A percentile compares a stretch with the other conserved stretches of the same genome.
Evolutionary conservation across 2,113 vertebrate genomes (phyloP).

Genomic region (Butorides virescens): DNA sequence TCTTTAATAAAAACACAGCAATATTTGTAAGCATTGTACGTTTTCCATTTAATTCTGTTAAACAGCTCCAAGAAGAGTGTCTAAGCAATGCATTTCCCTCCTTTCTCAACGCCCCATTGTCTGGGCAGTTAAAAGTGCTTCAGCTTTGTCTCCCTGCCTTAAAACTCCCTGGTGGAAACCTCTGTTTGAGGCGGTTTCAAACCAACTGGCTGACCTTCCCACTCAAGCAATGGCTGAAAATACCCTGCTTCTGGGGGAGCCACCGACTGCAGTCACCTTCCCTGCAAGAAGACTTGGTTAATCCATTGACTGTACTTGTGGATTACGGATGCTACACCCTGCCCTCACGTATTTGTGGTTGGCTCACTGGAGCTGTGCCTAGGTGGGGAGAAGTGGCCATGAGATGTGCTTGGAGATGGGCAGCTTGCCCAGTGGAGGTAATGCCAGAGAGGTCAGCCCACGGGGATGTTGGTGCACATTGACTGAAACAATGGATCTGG

Average conservation of each 20-base stretch:
- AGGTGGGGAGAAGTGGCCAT: background rate
- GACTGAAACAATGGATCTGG: background rate
- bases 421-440: background rate
- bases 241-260: background rate
- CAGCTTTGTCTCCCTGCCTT: background rate
- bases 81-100: background rate
- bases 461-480: background rate
- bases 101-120: background rate
- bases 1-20: slow-evolving; percentile 18
- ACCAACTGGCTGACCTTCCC: background rate
- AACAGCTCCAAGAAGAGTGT: background rate
- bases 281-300: background rate
- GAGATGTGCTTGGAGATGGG: background rate
- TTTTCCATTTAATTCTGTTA: slow-evolving; percentile 30
- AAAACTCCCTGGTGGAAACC: background rate
- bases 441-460: background rate
- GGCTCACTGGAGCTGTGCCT: background rate
- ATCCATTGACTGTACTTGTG: background rate
- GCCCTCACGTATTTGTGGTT: background rate
- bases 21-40: slow-evolving; percentile 30
- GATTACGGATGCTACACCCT: background rate
- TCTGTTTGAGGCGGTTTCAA: background rate
- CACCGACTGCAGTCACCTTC: background rate
- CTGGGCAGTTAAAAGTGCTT: slow-evolving; percentile 36
- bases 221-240: background rate